These are phyloP conservation scores for Dilophus febrilis DNA, from an alignment of 2,888 invertebrate genomes.

Conservation along the genomic window DNA sequence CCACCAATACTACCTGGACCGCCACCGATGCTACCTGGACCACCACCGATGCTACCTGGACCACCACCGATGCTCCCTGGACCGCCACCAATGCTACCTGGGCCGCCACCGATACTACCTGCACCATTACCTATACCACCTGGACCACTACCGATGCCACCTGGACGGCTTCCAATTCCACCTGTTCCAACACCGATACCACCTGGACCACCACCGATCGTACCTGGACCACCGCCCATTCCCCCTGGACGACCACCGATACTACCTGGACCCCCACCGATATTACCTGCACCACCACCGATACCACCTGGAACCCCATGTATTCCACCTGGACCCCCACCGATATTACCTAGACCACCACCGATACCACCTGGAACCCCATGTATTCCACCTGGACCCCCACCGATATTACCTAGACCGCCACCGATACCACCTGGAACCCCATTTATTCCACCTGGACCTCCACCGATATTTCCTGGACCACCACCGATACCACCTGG, in stretches of 20 bases:
- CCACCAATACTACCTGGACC: neutral
- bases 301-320: neutral
- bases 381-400: neutral
- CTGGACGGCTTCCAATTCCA: conserved; percentile 6
- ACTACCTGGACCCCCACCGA: neutral
- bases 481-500: neutral
- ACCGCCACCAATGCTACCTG: neutral
- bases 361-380: conserved; percentile 1
- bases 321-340: neutral
- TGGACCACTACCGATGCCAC: conserved; percentile 4
- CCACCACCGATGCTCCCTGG: neutral
- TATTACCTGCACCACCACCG: neutral
- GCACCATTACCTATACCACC: neutral
- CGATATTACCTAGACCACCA: neutral
- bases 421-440: neutral
- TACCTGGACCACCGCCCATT: conserved; percentile 3
- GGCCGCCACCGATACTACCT: neutral
- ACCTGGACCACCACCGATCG: neutral
- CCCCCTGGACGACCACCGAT: neutral
- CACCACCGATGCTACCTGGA: neutral
- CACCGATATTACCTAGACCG: neutral
- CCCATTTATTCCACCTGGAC: too few relatives aligned
- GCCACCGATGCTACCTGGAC: conserved; percentile 3
- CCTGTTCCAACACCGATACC: conserved; percentile 6
- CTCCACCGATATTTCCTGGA: neutral